Base-by-base conservation (phyloP, 1,140 invertebrate genomes). In the Mylabris phalerata region DNA sequence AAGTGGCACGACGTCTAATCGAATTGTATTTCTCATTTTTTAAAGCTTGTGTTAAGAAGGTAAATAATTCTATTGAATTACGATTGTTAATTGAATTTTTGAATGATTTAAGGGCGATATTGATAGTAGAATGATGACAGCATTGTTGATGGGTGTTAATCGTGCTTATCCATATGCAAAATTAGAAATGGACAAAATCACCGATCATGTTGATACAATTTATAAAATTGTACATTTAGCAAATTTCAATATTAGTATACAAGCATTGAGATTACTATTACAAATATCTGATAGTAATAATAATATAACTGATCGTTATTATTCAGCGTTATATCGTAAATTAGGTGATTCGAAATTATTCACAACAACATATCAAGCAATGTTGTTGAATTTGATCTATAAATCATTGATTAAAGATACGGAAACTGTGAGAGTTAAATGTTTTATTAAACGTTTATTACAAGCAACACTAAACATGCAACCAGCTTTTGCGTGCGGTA, bases 11-110 rank as follows among this genome's bases (percentile, higher is more conserved):
- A 58, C 86, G 83, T 64, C 76, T 98, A 10, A 88, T 98, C 9
- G 79, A 86, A 51, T 85, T 98, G n/a, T 98, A 98, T 74, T 95
- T 98, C 71, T 85, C 89, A 0, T 93, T 98, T 68, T 98, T 98
- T 76, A 97, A 95, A 78, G 89, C 93, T 47, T 86, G 87, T 44
- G 82, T 94, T 10, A 92, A 93, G 72, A 90, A 87, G 75, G 84
- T 84, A 67, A 54, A 48, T 48, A 45, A 24, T 46, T 45, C n/a
- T 41, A 52, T 55, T 10, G 39, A 40, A 55, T 57, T 19, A 19
- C 1, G 1, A 19, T 19, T 19, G 19, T 19, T 19, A 1, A 19
- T 19, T 19, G 19, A 19, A 19, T 19, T 19, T 19, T 19, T 19
- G 19, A 1, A 1, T 19, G 63, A 60, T 76, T 74, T 44, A 65